These are phyloP conservation scores for Sturmia bella DNA, from an alignment of 2,888 invertebrate genomes.

Conservation along the genomic window DNA sequence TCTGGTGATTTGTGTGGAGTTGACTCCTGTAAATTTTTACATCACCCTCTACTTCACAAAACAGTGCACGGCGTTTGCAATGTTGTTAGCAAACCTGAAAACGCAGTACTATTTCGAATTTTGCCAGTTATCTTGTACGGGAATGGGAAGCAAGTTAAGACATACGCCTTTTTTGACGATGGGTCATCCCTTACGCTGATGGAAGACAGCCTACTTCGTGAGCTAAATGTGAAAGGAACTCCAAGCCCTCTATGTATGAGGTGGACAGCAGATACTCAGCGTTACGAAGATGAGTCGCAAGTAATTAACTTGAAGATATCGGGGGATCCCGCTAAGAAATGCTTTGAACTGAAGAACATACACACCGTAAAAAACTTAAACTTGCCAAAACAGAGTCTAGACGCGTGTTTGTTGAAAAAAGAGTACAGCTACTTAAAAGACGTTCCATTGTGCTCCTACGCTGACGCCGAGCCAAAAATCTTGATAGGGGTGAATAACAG, in stretches of 20 bases:
- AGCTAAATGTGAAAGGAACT: conserved; percentile 49
- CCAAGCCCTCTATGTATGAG: conserved; percentile 53
- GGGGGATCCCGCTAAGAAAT: no score
- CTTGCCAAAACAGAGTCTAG: neutral
- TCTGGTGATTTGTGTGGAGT: conserved; percentile 30
- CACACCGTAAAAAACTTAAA: neutral
- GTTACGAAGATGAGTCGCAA: conserved; percentile 59
- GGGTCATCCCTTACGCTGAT: conserved; percentile 58
- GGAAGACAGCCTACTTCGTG: conserved; percentile 40
- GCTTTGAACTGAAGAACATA: no score
- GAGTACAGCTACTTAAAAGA: neutral
- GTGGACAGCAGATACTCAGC: conserved; percentile 60
- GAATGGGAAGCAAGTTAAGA: conserved; percentile 52
- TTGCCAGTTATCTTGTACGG: conserved; percentile 63
- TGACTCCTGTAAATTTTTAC: conserved; percentile 25
- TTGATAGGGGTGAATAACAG: conserved; percentile 6
- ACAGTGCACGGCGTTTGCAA: neutral
- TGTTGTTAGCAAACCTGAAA: neutral
- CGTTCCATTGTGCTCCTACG: neutral
- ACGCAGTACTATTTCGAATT: conserved; percentile 53
- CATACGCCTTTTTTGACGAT: conserved; percentile 64
- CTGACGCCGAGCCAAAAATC: neutral
- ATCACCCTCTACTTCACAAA: conserved; percentile 55
- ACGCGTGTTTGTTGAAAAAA: neutral
- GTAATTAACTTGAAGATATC: conserved; percentile 46